Evolutionary conservation across 2,113 vertebrate species (phyloP), one percentile per base, ranked within the genome.

Genomic region (Anser brachyrhynchus): DNA sequence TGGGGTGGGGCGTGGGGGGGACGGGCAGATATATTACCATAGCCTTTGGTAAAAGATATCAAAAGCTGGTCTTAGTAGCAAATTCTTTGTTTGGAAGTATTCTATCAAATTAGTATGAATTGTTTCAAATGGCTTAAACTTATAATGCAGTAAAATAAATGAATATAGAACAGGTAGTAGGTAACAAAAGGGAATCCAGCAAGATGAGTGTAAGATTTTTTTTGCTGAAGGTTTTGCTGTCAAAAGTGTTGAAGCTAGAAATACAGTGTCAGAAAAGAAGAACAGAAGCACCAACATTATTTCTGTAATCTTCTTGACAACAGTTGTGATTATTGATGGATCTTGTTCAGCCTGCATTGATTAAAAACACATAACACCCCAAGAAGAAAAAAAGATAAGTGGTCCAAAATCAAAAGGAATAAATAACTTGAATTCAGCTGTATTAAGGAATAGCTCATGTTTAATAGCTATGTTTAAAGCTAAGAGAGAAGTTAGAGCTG

Each of bases 211-310:
- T 25, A 70, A 81, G 16, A 39, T 62, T 67, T 19, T 6, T 4
- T 51, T 62, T 82, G 23, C 20, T 49, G 65, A 39, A 39, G 25
- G 6, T 25, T 26, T 23, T 33, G 58, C 46, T 39, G 4, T 25
- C 64, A 44, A 5, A 5, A 29, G 13, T 51, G 33, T 64, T 77
- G 1, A 4, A 10, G 15, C 39, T 41, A 92, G 49, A 20, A 81
- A 39, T 17, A 19, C 0, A 0, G 12, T 14, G 14, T 49, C 17
- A 1, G 22, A 58, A 46, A 70, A 39, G 37, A 65, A 59, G 17
- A 74, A 28, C 8, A 31, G 64, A 55, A 81, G 39, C 31, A 51
- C 10, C 26, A 74, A 10, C 10, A 37, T 54, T 58, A 5, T 22
- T 4, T 35, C 35, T 58, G 43, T 41, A 21, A 75, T 22, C 28